A percentile compares a stretch with the other conserved stretches of the same genome.
Evolutionary conservation across 53 echinoderm and acorn worm genomes (phyloP).

Genomic region (Patiria pectinifera): DNA sequence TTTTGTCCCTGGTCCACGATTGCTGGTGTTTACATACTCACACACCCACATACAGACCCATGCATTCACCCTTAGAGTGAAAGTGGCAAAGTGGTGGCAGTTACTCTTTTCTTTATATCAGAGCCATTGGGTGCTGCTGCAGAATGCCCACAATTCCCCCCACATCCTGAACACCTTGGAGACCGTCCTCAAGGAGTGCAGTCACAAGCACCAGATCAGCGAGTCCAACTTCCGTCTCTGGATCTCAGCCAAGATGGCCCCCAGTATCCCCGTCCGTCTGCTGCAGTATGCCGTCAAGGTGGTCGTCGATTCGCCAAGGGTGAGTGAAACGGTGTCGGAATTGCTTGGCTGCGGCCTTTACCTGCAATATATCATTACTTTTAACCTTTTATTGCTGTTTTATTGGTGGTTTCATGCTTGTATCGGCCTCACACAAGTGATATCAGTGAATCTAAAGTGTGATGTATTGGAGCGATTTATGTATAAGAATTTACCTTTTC

Average conservation of each 20-base stretch:
- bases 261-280: conserved; percentile 74
- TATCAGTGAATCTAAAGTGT: too few relatives aligned
- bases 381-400: too few relatives aligned
- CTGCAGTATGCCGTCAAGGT: conserved; percentile 91
- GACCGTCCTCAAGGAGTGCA: conserved; percentile 78
- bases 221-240: conserved; percentile 93
- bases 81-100: too few relatives aligned
- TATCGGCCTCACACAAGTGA: too few relatives aligned
- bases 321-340: conserved; percentile 24
- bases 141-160: conserved; percentile 92
- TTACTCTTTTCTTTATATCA: neutral
- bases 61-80: too few relatives aligned
- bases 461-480: neutral
- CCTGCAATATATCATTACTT: too few relatives aligned
- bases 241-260: conserved; percentile 88
- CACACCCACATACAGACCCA: too few relatives aligned
- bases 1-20: too few relatives aligned
- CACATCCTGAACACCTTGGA: conserved; percentile 86
- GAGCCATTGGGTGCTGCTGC: conserved; percentile 91
- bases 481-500: too few relatives aligned
- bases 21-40: neutral
- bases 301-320: conserved; percentile 94
- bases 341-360: too few relatives aligned
- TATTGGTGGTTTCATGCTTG: too few relatives aligned
- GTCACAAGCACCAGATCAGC: conserved; percentile 76